Evolutionary conservation across 1,140 invertebrate species (phyloP), one percentile per base, ranked within the genome.

Genomic region (Cydia amplana): DNA sequence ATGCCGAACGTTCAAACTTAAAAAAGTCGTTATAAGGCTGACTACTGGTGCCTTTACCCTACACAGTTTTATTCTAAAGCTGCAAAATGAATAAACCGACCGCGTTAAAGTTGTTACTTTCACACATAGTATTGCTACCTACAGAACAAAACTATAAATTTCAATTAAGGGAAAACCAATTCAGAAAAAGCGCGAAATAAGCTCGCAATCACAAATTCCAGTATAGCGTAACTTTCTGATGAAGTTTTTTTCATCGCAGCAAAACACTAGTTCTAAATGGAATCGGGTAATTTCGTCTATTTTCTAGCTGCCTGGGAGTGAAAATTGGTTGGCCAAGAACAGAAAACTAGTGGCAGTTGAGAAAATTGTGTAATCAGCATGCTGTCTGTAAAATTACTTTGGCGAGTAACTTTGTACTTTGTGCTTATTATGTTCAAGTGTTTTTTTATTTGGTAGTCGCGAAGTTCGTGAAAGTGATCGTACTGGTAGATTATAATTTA

Each of bases 261-360:
- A 60, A 60, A 60, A 60, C 55, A 60, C 55, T 60, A 60, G 55
- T 60, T 60, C 20, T 60, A 60, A 60, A 60, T 60, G 55, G 55
- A 60, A 60, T 60, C 55, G 6, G 55, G 55, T 60, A 60, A 60
- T 60, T 60, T 23, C 16, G 6, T 60, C 55, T 60, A 60, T 60
- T 60, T 60, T 60, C 55, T 60, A 60, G 55, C 55, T 60, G 20
- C 55, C 55, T 60, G 55, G 51, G 55, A 60, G 55, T 60, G 55
- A 23, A 60, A 60, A 60, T 60, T 60, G 55, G 55, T n/a, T 60
- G 4, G 55, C 55, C 55, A 60, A 60, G 55, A 60, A 60, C 55
- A 60, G 49, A 4, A 51, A 51, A 51, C 16, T 51, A 51, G 55
- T 60, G 55, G 55, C 55, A 60, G 55, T 60, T 60, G 55, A 60